phyloP scores from a whole-genome alignment of 2,797 vertebrate species.

The Pantherophis vulpinus region DNA sequence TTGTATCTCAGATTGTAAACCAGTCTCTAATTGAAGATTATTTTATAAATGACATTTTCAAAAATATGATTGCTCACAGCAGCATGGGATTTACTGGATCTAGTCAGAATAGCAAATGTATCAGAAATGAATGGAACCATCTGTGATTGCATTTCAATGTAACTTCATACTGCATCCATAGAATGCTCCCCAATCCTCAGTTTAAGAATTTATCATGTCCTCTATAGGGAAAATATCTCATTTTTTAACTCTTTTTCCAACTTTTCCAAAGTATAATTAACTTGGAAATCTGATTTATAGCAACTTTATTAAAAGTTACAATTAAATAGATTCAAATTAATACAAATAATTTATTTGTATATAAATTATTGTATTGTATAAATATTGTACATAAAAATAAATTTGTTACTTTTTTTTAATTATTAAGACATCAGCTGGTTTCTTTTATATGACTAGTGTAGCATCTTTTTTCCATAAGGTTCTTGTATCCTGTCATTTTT shows the following conservation, averaged over 20 bases:
- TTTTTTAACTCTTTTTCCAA: neutral
- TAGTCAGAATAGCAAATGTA: neutral
- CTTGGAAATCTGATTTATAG: neutral
- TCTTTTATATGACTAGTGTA: too few species aligned
- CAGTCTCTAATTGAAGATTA: neutral
- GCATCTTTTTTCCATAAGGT: too few species aligned
- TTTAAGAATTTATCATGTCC: neutral
- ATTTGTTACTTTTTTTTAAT: too few species aligned
- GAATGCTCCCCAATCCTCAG: neutral
- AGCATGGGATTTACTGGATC: slow-evolving; percentile 1
- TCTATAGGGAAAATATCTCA: neutral
- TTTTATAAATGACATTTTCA: neutral
- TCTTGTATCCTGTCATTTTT: too few species aligned
- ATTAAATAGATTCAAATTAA: neutral
- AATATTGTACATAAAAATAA: too few species aligned
- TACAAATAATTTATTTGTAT: neutral
- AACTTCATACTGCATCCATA: neutral
- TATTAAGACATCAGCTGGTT: too few species aligned
- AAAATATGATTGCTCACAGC: neutral
- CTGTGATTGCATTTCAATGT: fast-evolving
- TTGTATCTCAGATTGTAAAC: neutral
- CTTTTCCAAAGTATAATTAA: neutral
- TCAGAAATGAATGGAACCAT: neutral
- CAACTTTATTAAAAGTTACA: neutral
- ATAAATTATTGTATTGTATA: too few species aligned